phyloP scores from a whole-genome alignment of 2,888 invertebrate species.

The Noctua janthina region DNA sequence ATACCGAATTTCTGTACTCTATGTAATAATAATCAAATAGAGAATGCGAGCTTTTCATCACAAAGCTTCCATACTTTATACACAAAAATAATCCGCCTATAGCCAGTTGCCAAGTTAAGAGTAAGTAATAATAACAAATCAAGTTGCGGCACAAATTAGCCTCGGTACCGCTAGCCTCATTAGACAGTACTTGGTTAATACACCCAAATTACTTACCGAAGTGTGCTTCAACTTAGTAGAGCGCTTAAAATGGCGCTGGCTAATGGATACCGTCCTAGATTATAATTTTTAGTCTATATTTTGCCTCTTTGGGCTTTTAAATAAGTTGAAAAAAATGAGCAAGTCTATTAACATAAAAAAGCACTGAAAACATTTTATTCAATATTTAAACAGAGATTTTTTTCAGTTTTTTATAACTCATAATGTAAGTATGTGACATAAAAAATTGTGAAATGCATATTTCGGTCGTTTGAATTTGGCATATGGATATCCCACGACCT shows the following conservation, averaged over 20 bases:
- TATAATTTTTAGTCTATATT: background rate
- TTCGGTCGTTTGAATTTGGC: background rate
- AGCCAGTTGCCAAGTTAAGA: constrained; percentile 16
- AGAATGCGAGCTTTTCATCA: background rate
- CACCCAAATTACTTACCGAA: constrained; percentile 71
- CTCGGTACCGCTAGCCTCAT: constrained; percentile 47
- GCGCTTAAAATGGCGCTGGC: constrained; percentile 54
- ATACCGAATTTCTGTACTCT: background rate
- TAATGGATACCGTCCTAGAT: background rate
- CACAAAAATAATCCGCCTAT: background rate
- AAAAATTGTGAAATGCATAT: background rate
- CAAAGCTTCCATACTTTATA: background rate
- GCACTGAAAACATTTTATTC: no score
- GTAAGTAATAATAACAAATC: constrained; percentile 54
- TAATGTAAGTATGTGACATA: background rate
- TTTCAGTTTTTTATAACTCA: background rate
- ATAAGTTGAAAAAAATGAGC: background rate
- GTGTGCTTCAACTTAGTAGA: constrained; percentile 65
- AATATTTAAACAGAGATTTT: background rate
- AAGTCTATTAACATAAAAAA: background rate
- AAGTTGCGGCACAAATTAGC: constrained; percentile 56
- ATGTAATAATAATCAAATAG: background rate
- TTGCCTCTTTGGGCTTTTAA: background rate
- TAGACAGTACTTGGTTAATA: constrained; percentile 72
- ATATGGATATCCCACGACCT: background rate